Evolutionary conservation across 2,797 vertebrate genomes (phyloP).

Genomic region (Meriones psammophilus): DNA sequence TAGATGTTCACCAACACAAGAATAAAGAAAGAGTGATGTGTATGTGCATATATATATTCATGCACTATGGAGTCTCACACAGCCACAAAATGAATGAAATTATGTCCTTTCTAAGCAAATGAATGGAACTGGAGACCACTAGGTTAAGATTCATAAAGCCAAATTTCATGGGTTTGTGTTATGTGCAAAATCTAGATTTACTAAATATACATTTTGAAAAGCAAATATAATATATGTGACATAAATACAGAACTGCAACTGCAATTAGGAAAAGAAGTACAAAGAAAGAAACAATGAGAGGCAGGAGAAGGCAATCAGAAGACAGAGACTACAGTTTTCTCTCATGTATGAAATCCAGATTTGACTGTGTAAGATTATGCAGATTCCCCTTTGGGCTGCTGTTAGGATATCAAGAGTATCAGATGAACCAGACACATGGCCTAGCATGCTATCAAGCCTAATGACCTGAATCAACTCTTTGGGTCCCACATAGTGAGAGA

Average conservation of each 20-base stretch:
- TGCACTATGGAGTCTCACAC: neutral
- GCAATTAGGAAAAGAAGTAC: neutral
- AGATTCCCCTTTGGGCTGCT: too few species aligned
- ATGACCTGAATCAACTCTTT: neutral
- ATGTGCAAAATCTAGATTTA: neutral
- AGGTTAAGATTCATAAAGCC: neutral
- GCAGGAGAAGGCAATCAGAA: neutral
- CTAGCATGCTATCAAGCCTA: neutral
- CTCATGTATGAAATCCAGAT: neutral
- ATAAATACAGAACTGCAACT: neutral
- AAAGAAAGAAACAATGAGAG: neutral
- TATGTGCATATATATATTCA: neutral
- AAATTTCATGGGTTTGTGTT: neutral
- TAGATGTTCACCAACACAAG: neutral
- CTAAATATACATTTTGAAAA: neutral
- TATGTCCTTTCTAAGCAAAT: neutral
- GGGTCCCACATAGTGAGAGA: neutral
- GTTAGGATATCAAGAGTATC: neutral
- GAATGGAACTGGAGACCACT: neutral
- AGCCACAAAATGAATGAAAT: neutral
- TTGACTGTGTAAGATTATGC: neutral
- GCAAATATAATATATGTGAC: neutral
- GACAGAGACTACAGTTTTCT: neutral
- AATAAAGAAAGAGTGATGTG: neutral
- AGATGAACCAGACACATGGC: neutral